A percentile compares a stretch with the other conserved stretches of the same genome.
Conservation (phyloP, 92 coral and sea anemone genomes). For the Scolanthus callimorphus region DNA sequence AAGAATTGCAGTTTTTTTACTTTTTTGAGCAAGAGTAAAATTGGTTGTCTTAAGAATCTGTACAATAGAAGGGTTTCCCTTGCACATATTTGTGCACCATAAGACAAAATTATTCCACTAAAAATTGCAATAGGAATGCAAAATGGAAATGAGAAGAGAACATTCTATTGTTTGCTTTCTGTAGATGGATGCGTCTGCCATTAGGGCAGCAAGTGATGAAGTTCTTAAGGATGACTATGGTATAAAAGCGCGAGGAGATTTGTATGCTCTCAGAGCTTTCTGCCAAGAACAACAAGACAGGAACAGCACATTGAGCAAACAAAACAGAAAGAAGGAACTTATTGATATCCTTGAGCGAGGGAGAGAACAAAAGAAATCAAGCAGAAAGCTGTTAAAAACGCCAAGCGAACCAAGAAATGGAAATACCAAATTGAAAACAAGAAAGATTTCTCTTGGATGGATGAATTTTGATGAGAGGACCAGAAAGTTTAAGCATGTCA, state of each 20-base stretch:
- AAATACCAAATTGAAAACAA: conserved; percentile 9
- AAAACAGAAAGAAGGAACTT: conserved; percentile 14
- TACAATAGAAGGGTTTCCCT: too few species aligned
- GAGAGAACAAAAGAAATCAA: conserved; percentile 13
- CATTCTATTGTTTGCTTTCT: too few species aligned
- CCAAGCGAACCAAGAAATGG: neutral
- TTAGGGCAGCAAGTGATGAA: conserved; percentile 1
- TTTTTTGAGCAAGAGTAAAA: too few species aligned
- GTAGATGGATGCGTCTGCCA: conserved; percentile 22
- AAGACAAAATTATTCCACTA: too few species aligned
- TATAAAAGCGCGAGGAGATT: conserved; percentile 12
- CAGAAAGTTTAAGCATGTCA: conserved; percentile 17
- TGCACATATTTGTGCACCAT: too few species aligned
- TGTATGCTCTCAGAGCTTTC: conserved; percentile 11
- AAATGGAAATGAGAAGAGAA: too few species aligned
- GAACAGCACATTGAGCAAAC: neutral
- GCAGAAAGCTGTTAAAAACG: conserved; percentile 1
- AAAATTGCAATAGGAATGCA: too few species aligned
- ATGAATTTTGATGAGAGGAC: conserved; percentile 27
- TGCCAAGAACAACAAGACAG: conserved; percentile 1
- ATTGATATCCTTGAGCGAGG: conserved; percentile 1
- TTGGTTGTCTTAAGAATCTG: too few species aligned
- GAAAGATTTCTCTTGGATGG: conserved; percentile 31
- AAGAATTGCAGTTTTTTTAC: too few species aligned
- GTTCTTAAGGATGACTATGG: conserved; percentile 4